Evolutionary conservation across 2,888 invertebrate genomes (phyloP).

Genomic region (Cotesia congregata): DNA sequence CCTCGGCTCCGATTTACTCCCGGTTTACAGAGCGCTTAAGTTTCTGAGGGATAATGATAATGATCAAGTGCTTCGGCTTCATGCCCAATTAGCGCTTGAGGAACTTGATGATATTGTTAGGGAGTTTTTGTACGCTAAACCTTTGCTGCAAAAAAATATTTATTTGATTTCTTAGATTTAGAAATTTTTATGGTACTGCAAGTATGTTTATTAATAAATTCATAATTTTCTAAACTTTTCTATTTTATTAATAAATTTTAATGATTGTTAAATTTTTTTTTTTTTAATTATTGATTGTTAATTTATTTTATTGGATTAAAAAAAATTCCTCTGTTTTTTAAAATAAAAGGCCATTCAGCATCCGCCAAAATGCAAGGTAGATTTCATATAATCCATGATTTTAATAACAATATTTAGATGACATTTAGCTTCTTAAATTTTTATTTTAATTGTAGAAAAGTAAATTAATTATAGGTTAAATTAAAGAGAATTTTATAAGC

Average conservation of each 20-base stretch:
- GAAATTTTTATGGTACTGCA: neutral
- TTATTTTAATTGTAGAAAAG: no score
- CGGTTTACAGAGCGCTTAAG: constrained; percentile 81
- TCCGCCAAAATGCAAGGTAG: no score
- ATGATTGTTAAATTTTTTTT: no score
- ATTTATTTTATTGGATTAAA: no score
- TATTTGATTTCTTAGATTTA: constrained; percentile 44
- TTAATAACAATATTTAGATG: no score
- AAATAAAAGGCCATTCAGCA: no score
- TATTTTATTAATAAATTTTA: neutral
- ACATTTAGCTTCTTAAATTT: no score
- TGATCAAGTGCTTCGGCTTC: constrained; percentile 78
- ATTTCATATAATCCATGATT: no score
- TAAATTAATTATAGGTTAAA: no score
- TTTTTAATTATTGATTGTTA: no score
- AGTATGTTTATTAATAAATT: neutral
- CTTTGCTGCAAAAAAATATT: constrained; percentile 75
- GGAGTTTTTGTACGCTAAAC: constrained; percentile 74
- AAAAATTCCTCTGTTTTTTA: no score
- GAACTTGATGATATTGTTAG: constrained; percentile 81
- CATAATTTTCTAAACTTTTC: neutral
- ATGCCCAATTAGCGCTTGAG: constrained; percentile 83
- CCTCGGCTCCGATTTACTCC: constrained; percentile 78
- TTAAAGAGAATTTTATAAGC: no score
- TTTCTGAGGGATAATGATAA: constrained; percentile 77